Percentiles rank a stretch among this genome's conserved stretches.
These are phyloP conservation scores for Cotesia glomerata DNA, from an alignment of 1,140 invertebrate genomes.

Conservation along the genomic window DNA sequence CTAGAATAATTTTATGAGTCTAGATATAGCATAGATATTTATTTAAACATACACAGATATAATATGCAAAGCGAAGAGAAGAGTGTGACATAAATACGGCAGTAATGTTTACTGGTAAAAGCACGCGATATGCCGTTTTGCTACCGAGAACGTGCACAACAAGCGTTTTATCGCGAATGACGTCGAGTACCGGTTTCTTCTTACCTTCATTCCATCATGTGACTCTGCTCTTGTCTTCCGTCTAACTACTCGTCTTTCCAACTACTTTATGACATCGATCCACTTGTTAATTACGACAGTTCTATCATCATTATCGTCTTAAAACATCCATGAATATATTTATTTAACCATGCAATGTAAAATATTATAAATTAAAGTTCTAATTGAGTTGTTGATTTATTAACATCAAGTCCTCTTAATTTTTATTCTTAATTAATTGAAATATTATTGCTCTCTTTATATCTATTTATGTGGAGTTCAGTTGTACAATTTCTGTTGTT, in stretches of 20 bases:
- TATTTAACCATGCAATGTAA: background rate
- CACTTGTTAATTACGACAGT: background rate
- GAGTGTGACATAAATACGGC: background rate
- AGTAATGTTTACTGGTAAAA: background rate
- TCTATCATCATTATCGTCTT: background rate
- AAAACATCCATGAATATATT: background rate
- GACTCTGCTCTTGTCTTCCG: slow-evolving; percentile 4
- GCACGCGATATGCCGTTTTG: slow-evolving; percentile 15
- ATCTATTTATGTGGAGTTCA: too few species aligned
- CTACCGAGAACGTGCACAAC: slow-evolving; percentile 25
- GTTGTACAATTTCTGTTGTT: too few species aligned
- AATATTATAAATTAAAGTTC: background rate
- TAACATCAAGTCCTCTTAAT: too few species aligned
- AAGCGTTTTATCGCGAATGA: slow-evolving; percentile 25
- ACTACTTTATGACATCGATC: background rate
- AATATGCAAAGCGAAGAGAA: too few species aligned
- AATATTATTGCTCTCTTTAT: too few species aligned
- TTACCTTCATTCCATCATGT: slow-evolving; percentile 19
- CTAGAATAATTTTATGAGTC: too few species aligned
- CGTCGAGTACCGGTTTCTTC: slow-evolving; percentile 27
- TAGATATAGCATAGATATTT: too few species aligned
- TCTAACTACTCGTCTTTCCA: slow-evolving; percentile 10
- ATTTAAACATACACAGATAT: too few species aligned
- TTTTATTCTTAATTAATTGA: too few species aligned
- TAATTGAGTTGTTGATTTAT: too few species aligned